These are phyloP conservation scores for Poecilia velifera DNA, from an alignment of 2,797 vertebrate species.

Conservation along the genomic window DNA sequence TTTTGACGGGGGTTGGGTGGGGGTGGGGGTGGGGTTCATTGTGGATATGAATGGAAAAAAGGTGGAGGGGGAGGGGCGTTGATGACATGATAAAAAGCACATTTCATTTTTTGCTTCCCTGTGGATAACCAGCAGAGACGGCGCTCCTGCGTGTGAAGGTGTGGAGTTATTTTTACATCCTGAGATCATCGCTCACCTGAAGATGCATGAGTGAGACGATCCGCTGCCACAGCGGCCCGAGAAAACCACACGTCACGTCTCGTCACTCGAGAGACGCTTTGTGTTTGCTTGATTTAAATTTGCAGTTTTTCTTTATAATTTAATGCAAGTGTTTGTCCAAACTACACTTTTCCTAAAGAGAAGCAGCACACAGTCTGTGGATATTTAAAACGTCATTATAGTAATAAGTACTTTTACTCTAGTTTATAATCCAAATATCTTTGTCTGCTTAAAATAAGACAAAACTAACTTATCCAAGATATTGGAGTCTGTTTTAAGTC, in stretches of 20 bases:
- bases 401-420: no score
- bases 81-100: slow-evolving; percentile 74
- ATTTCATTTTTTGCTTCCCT: slow-evolving; percentile 60
- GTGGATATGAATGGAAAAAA: slow-evolving; percentile 42
- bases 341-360: no score
- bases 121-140: slow-evolving; percentile 42
- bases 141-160: slow-evolving; percentile 7
- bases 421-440: no score
- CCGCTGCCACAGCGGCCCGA: slow-evolving; percentile 52
- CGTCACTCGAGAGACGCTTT: slow-evolving; percentile 29
- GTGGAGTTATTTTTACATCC: slow-evolving; percentile 60
- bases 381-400: no score
- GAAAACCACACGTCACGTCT: slow-evolving; percentile 27
- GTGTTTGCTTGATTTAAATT: background rate
- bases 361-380: no score
- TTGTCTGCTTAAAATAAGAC: no score
- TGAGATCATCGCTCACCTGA: slow-evolving; percentile 66
- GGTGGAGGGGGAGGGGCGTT: slow-evolving; percentile 38
- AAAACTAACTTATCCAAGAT: no score
- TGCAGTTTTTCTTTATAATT: no score
- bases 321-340: no score
- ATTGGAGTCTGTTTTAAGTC: no score
- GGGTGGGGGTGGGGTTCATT: slow-evolving; percentile 42
- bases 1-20: slow-evolving; percentile 57
- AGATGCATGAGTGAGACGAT: slow-evolving; percentile 43